These are phyloP conservation scores for Tupaia tana DNA, from an alignment of 2,113 vertebrate species.

Conservation along the genomic window DNA sequence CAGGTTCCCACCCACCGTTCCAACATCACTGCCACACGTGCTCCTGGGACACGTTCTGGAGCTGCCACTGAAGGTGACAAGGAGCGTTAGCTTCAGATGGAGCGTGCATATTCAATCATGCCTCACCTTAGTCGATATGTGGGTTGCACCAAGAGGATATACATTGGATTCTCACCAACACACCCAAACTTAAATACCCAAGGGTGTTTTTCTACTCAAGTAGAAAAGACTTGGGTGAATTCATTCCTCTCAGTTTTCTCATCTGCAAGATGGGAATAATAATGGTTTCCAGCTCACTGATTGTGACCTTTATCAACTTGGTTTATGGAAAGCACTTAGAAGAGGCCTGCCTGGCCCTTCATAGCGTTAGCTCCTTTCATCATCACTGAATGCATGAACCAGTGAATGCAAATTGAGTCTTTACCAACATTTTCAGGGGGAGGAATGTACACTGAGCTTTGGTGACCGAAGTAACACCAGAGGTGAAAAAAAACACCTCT, in stretches of 20 bases:
- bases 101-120: background rate
- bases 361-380: background rate
- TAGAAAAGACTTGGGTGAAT: background rate
- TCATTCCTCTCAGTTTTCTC: background rate
- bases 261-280: background rate
- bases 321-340: background rate
- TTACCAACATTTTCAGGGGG: background rate
- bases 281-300: background rate
- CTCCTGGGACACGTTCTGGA: background rate
- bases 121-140: fast-evolving
- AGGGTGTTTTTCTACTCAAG: background rate
- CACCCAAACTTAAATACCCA: background rate
- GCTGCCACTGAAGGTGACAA: background rate
- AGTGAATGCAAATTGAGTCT: background rate
- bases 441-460: conserved; percentile 3
- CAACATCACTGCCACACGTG: fast-evolving
- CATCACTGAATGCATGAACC: background rate
- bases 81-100: fast-evolving
- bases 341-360: background rate
- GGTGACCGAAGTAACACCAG: background rate
- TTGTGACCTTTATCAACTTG: background rate
- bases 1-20: background rate
- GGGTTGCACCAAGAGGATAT: background rate
- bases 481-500: background rate
- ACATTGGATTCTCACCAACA: background rate